A percentile compares a stretch with the other conserved stretches of the same genome.
Evolutionary conservation across 2,888 invertebrate species (phyloP).

Genomic region (Melanostoma mellinum): DNA sequence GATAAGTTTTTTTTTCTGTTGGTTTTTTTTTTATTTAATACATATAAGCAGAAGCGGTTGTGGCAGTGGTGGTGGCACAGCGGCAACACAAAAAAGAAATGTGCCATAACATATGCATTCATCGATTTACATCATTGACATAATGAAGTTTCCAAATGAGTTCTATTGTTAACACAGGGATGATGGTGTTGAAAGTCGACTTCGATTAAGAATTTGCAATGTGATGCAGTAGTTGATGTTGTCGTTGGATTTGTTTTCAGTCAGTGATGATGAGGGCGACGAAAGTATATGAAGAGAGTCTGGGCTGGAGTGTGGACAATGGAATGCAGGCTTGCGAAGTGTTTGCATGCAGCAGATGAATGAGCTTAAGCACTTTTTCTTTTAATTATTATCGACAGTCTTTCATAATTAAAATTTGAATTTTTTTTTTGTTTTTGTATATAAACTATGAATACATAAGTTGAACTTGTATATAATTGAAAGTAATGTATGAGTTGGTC

Average conservation of each 20-base stretch:
- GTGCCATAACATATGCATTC: constrained; percentile 68
- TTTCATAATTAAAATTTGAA: no score
- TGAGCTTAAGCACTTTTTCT: no score
- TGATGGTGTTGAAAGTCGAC: constrained; percentile 65
- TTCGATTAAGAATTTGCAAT: constrained; percentile 66
- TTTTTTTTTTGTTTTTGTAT: no score
- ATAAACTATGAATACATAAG: no score
- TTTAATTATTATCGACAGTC: no score
- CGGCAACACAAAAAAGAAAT: constrained; percentile 31
- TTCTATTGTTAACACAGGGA: constrained; percentile 70
- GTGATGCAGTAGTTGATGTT: constrained; percentile 47
- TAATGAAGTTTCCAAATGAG: constrained; percentile 74
- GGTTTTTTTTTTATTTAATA: no score
- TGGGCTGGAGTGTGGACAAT: constrained; percentile 7
- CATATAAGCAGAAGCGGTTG: constrained; percentile 48
- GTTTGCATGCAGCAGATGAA: no score
- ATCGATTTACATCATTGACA: constrained; percentile 71
- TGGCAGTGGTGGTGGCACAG: constrained; percentile 17
- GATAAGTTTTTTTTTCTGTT: constrained; percentile 34
- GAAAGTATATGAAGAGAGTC: background rate
- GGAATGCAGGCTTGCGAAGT: background rate
- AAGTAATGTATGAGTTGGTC: no score
- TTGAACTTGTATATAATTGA: no score
- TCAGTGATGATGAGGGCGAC: constrained; percentile 27
- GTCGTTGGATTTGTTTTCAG: constrained; percentile 61